A percentile compares a stretch with the other conserved stretches of the same genome.
These are phyloP conservation scores for Cryptomyrus ogoouensis DNA, from an alignment of 2,113 vertebrate species.

Conservation along the genomic window DNA sequence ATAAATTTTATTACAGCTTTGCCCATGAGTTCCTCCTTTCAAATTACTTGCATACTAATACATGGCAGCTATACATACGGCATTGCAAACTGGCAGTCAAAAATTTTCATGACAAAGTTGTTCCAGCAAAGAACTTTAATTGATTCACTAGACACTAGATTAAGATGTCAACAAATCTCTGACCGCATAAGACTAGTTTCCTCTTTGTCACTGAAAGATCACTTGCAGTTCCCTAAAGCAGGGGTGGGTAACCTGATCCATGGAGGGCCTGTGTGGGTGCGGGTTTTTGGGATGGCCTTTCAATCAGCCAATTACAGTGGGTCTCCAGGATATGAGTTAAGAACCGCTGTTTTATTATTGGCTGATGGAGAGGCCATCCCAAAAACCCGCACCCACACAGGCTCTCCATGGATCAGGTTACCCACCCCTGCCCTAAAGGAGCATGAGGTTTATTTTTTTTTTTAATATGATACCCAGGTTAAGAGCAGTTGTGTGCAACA, in stretches of 20 bases:
- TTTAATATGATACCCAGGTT: not conserved
- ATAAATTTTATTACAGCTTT: conserved; percentile 91
- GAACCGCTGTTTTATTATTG: too few relatives aligned
- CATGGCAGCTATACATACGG: conserved; percentile 13
- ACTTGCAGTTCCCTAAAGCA: not conserved
- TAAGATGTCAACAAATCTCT: not conserved
- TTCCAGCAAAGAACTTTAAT: not conserved
- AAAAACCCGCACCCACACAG: too few relatives aligned
- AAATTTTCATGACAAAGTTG: not conserved
- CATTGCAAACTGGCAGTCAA: not conserved
- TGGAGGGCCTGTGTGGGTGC: too few relatives aligned
- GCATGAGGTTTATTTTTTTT: not conserved
- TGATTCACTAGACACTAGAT: not conserved
- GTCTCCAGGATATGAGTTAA: too few relatives aligned
- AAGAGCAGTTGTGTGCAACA: not conserved
- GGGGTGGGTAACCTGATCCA: too few relatives aligned
- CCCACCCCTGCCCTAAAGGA: not conserved
- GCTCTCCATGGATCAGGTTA: too few relatives aligned
- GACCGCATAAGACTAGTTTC: not conserved
- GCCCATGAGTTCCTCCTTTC: conserved; percentile 51
- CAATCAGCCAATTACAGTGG: too few relatives aligned
- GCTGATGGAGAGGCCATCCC: too few relatives aligned
- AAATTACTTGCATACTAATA: conserved; percentile 20
- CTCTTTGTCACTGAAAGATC: not conserved
- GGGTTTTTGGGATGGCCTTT: too few relatives aligned